Evolutionary conservation across 2,888 invertebrate species (phyloP), one percentile per base, ranked within the genome.

Genomic region (Anodontia alba): DNA sequence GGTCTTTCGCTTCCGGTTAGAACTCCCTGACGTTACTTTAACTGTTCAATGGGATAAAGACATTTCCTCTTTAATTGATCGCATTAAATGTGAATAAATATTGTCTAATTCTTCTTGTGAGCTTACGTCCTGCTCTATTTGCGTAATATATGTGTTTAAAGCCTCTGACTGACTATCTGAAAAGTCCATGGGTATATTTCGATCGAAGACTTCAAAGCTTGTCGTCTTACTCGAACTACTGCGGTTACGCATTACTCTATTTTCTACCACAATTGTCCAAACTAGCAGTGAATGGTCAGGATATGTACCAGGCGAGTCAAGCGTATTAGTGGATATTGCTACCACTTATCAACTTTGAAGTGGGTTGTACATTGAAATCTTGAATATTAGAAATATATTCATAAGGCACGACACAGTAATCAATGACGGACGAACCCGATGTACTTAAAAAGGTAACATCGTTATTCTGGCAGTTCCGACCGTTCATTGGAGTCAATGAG

Each of bases 401-500:
- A 49, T 49, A 49, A 20, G 49, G 49, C 3, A 49, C 57, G 15
- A 76, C 12, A 51, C 69, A 68, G 38, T 76, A 49, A 23, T 69
- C 69, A 15, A 70, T 54, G 20, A 76, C 69, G n/a, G 70, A 26
- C 7, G 15, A 49, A 38, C 68, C 75, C n/a, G 20, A 15, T 20
- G 67, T 33, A 23, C 67, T 38, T 46, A 75, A 29, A 29, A 38
- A 36, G 12, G 75, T 75, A 46, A 29, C 67, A 68, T 75, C 68
- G 31, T 75, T 67, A 8, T 20, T 33, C 17, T 57, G 7, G 17
- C 5, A n/a, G 26, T 75, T 75, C 43, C 75, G 23, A 5, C 75
- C 75, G 46, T 75, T 75, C 38, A 75, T 75, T 68, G 1, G 49
- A 29, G 33, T 36, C 31, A 33, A 66, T 75, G 31, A 31, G 46